A percentile compares a stretch with the other conserved stretches of the same genome.
Evolutionary conservation across 2,888 invertebrate species (phyloP).

Genomic region (Agriotes lineatus): DNA sequence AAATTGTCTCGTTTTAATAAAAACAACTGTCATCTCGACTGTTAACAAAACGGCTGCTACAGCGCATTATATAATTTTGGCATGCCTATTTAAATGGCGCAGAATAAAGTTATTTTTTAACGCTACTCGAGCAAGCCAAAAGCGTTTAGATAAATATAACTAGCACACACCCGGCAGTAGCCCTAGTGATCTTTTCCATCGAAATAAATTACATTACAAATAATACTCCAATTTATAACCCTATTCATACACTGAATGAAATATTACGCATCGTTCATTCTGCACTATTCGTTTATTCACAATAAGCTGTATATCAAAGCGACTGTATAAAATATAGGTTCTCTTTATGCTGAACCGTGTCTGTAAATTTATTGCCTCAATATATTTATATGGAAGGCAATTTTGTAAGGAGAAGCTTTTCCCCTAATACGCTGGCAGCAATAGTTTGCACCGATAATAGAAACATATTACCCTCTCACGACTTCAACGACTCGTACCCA

Average conservation of each 20-base stretch:
- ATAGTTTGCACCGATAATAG: slow-evolving; percentile 67
- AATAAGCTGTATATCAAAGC: slow-evolving; percentile 50
- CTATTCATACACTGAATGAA: slow-evolving; percentile 43
- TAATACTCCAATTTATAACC: slow-evolving; percentile 43
- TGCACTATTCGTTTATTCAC: slow-evolving; percentile 46
- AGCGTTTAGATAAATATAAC: too few species aligned
- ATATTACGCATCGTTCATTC: slow-evolving; percentile 45
- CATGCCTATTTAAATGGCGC: too few species aligned
- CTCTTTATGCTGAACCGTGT: slow-evolving; percentile 66
- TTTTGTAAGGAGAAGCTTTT: slow-evolving; percentile 61
- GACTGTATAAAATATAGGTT: slow-evolving; percentile 65
- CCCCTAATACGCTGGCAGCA: slow-evolving; percentile 60
- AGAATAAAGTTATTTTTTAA: too few species aligned
- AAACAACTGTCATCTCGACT: too few species aligned
- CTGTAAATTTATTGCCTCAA: slow-evolving; percentile 66
- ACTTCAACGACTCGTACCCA: slow-evolving; percentile 66
- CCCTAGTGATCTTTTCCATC: slow-evolving; percentile 15
- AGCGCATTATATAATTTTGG: too few species aligned
- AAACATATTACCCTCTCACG: slow-evolving; percentile 68
- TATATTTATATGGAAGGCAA: slow-evolving; percentile 68
- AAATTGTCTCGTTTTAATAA: too few species aligned
- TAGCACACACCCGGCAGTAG: slow-evolving; percentile 10
- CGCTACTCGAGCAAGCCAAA: too few species aligned
- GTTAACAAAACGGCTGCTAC: too few species aligned
- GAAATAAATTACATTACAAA: slow-evolving; percentile 42